Evolutionary conservation across 2,888 invertebrate species (phyloP).

Genomic region (Drosophila mettleri): DNA sequence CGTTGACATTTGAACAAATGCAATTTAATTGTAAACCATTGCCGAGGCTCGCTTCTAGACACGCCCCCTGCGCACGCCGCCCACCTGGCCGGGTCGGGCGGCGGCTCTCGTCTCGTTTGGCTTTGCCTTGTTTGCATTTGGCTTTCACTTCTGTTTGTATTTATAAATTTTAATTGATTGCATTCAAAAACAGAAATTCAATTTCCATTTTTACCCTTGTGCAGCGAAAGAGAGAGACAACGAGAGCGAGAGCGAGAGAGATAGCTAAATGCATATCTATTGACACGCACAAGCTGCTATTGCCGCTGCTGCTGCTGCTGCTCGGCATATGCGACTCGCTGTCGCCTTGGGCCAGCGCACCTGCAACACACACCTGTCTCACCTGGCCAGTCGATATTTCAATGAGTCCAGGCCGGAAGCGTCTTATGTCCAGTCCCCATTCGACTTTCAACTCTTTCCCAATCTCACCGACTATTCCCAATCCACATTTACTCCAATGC

Average conservation of each 20-base stretch:
- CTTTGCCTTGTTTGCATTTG: constrained; percentile 25
- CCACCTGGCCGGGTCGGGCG: background rate
- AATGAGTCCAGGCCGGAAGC: no score
- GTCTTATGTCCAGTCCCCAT: no score
- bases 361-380: background rate
- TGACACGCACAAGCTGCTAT: background rate
- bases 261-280: background rate
- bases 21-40: constrained; percentile 59
- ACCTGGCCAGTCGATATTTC: background rate
- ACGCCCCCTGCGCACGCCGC: background rate
- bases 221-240: background rate
- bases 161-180: constrained; percentile 65
- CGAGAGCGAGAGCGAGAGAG: background rate
- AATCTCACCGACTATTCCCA: no score
- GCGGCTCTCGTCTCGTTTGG: constrained; percentile 6
- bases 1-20: constrained; percentile 46
- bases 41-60: constrained; percentile 2
- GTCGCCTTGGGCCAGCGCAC: background rate
- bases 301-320: no score
- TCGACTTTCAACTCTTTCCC: no score
- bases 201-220: constrained; percentile 23
- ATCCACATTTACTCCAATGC: no score
- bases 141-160: constrained; percentile 35
- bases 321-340: background rate
- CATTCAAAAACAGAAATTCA: constrained; percentile 47